Base-by-base conservation (phyloP, 2,797 vertebrate genomes). In the Crocodylus rhombifer region DNA sequence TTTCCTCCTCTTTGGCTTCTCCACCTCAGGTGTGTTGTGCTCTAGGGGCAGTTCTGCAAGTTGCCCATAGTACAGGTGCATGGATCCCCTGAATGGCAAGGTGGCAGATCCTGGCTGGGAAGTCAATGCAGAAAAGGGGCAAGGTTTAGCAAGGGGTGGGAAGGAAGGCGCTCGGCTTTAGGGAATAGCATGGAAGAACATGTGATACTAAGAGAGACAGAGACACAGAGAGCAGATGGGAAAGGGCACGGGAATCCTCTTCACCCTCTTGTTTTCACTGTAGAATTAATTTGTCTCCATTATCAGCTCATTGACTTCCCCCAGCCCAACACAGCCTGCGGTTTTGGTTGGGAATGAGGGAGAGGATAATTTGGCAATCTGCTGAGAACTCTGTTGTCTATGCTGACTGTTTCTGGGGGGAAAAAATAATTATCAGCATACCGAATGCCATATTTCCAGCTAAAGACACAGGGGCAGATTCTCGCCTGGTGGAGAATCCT, bases 81-180 rank as follows among this genome's bases (percentile, higher is more conserved):
- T 63, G 36, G 57, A 13, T 30, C 10, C 56, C 87, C 75, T 67
- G 81, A 82, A 90, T 1, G 30, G 88, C 76, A 87, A 79, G 78
- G 80, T 93, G 88, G 84, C 80, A 94, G 90, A 94, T 92, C 56
- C 73, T 90, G 86, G 51, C 82, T 88, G 76, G 58, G 60, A 84
- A 51, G 92, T 87, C 78, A 91, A 77, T 65, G 76, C 73, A 92
- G 86, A 87, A 87, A 65, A 86, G 91, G 78, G 77, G 83, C 84
- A 80, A 75, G 69, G 76, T 87, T 95, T 89, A 95, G 91, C n/a
- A 64, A 88, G 80, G 75, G 42, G 79, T 78, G 64, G 93, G 89
- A 55, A 84, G 73, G 77, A 89, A 57, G 86, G 76, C 74, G 86
- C 62, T 65, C 91, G 93, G 89, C 80, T 58, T 79, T 77, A 81